Evolutionary conservation across 2,113 vertebrate species (phyloP), one percentile per base, ranked within the genome.

Genomic region (Lepisosteus oculatus): DNA sequence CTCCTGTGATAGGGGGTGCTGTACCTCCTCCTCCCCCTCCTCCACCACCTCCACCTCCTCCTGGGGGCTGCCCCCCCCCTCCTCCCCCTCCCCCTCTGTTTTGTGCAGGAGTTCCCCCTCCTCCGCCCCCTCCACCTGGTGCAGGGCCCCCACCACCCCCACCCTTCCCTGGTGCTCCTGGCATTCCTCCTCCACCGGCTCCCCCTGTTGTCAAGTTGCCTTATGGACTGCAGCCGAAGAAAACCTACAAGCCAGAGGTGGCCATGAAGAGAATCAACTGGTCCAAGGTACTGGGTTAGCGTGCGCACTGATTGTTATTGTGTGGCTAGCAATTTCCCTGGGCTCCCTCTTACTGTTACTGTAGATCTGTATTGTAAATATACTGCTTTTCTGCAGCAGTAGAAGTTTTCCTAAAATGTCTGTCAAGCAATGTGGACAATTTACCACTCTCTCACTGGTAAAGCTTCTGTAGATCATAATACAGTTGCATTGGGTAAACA

Each of bases 181-280:
- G 81, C 3, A 3, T 70, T 42, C 88, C 92, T 0, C 91, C 92
- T 1, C 92, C 93, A 17, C 87, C 88, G 8, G 82, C 86, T 0
- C 81, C 88, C 0, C 84, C 86, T 44, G 85, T 88, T 11, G 17
- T 89, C 59, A 92, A 88, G 43, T 79, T 97, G 75, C 97, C 97
- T 59, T 95, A 95, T 56, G 97, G 97, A 71, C 94, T 99, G 85
- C 87, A 95, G 77, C 86, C 92, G 64, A 99, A 99, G 85, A 99
- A 96, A 75, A 74, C 81, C 41, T 99, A 97, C 74, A 94, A 91
- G n/a, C 93, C 94, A 29, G 96, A 97, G 47, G 84, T 89, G 0
- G 65, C 93, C 2, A 97, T 99, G 95, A 98, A 96, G 88, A 93
- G 96, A 81, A 93, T 98, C 80, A 99, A 99, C 80, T 99, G 97